Evolutionary conservation across 1,140 invertebrate species (phyloP).

Genomic region (Cylas formicarius): DNA sequence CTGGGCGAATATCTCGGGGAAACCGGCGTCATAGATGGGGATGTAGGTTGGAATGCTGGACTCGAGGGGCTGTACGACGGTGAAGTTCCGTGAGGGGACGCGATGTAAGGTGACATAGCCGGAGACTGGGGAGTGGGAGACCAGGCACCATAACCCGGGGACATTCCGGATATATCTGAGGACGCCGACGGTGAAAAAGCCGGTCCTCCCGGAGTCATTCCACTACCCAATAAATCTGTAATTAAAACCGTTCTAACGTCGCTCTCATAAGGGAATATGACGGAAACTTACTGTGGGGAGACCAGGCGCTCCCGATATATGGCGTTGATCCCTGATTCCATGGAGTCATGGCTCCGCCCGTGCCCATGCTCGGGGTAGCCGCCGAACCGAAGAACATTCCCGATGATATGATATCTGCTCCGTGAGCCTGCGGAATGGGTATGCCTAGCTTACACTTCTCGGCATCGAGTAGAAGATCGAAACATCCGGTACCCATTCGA

Average conservation of each 20-base stretch:
- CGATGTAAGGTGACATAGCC: constrained; percentile 69
- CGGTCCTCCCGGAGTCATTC: constrained; percentile 92
- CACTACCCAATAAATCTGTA: constrained; percentile 61
- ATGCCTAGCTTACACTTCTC: constrained; percentile 98
- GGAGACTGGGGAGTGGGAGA: constrained; percentile 76
- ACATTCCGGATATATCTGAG: constrained; percentile 83
- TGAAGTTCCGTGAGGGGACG: constrained; percentile 30
- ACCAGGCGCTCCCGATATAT: constrained; percentile 73
- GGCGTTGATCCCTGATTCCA: constrained; percentile 89
- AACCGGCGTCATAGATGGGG: constrained; percentile 68
- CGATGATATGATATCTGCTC: constrained; percentile 63
- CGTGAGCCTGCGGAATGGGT: constrained; percentile 74
- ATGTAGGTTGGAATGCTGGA: constrained; percentile 59
- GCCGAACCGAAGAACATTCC: constrained; percentile 85
- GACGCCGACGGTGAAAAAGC: constrained; percentile 92
- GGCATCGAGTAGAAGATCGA: constrained; percentile 93
- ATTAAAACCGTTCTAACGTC: too few relatives aligned
- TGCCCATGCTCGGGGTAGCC: constrained; percentile 84
- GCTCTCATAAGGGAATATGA: too few relatives aligned
- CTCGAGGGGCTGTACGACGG: constrained; percentile 80
- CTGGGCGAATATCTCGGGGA: constrained; percentile 76
- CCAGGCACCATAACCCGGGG: constrained; percentile 65
- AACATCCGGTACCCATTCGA: constrained; percentile 95
- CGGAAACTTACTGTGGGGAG: constrained; percentile 51
- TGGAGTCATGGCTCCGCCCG: constrained; percentile 88